Conservation (phyloP, 2,797 vertebrate species). For the Enteromius radiatus region DNA sequence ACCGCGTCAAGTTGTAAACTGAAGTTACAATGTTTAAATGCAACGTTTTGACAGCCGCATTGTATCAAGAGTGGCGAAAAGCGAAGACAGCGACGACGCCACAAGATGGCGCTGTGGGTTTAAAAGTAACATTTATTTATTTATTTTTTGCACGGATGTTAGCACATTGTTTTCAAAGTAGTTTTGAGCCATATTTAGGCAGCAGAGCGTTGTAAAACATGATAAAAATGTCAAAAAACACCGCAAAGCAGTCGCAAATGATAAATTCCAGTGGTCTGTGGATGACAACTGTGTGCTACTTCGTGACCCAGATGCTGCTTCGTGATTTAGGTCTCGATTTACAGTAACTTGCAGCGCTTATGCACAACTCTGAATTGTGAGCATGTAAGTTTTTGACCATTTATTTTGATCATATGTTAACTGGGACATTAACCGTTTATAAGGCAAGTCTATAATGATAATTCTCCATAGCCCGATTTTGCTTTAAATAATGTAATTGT, state of each 20-base stretch:
- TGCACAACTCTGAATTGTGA: not conserved
- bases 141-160: too few relatives aligned
- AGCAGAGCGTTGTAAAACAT: not conserved
- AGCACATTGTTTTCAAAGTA: not conserved
- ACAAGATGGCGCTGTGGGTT: slow-evolving; percentile 46
- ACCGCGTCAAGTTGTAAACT: too few relatives aligned
- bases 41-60: slow-evolving; percentile 39
- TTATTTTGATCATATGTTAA: not conserved
- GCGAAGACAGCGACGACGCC: not conserved
- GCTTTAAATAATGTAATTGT: not conserved
- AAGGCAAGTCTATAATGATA: not conserved
- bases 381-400: not conserved
- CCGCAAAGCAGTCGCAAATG: not conserved
- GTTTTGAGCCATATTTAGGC: not conserved
- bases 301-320: not conserved
- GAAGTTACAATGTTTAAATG: not conserved
- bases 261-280: not conserved
- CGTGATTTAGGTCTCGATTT: not conserved
- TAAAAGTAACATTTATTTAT: not conserved
- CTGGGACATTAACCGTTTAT: not conserved
- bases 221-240: not conserved
- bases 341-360: not conserved
- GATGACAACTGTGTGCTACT: not conserved
- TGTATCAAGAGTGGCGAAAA: not conserved
- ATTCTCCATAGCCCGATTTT: not conserved